A percentile compares a stretch with the other conserved stretches of the same genome.
phyloP scores from a whole-genome alignment of 2,797 vertebrate species.

The Periophthalmus magnuspinnatus region DNA sequence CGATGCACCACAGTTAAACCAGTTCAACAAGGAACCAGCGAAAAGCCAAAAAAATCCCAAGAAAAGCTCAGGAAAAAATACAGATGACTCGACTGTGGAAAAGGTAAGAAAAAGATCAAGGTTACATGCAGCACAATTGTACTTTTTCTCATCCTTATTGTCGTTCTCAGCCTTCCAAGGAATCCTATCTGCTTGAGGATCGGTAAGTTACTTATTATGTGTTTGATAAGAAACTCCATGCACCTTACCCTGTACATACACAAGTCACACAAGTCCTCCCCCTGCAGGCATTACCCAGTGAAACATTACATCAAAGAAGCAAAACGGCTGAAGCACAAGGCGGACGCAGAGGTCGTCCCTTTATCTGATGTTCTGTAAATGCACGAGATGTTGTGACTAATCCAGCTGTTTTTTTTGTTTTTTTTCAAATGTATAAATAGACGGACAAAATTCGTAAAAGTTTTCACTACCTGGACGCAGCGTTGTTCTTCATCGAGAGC shows the following conservation, averaged over 20 bases:
- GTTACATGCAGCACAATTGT: conserved; percentile 38
- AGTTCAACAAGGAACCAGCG: conserved; percentile 33
- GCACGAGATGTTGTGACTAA: no score
- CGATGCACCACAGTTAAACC: conserved; percentile 38
- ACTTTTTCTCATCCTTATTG: conserved; percentile 43
- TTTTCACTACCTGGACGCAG: conserved; percentile 89
- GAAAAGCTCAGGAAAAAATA: conserved; percentile 72
- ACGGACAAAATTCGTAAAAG: conserved; percentile 86
- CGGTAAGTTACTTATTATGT: conserved; percentile 69
- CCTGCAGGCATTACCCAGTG: conserved; percentile 78
- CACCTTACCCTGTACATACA: no score
- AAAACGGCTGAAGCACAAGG: conserved; percentile 92
- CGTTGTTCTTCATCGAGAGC: conserved; percentile 88
- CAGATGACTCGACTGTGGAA: conserved; percentile 49
- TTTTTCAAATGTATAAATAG: conserved; percentile 63
- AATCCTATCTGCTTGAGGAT: conserved; percentile 74
- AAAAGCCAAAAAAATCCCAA: conserved; percentile 77
- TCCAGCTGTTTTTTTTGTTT: no score
- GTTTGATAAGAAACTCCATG: not conserved
- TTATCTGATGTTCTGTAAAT: not conserved
- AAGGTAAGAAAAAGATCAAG: conserved; percentile 68
- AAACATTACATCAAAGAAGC: conserved; percentile 92
- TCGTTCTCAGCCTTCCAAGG: conserved; percentile 71
- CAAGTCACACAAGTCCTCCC: not conserved
- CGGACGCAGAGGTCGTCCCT: conserved; percentile 85